Conservation (phyloP, 1,140 invertebrate genomes). For the roundworm (Caenorhabditis elegans) region WBcel235 BX284604.4:7341501-7342000, state of each 20-base stretch:
- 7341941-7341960: constrained; percentile 1
- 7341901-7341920: neutral
- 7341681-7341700: neutral
- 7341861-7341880: neutral
- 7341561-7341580: neutral
- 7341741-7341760: neutral
- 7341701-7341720: neutral
- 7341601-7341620: neutral
- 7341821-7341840: neutral
- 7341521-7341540: neutral
- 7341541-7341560: neutral
- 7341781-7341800: too few species aligned
- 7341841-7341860: neutral
- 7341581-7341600: neutral
- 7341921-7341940: neutral
- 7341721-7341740: neutral
- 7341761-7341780: neutral
- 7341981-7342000: neutral
- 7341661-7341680: too few species aligned
- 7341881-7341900: constrained; percentile 25
- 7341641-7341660: neutral
- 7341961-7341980: neutral
- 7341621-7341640: neutral
- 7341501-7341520: neutral
- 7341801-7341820: too few species aligned